phyloP scores from a whole-genome alignment of 2,113 vertebrate species.

The Plecotus auritus region DNA sequence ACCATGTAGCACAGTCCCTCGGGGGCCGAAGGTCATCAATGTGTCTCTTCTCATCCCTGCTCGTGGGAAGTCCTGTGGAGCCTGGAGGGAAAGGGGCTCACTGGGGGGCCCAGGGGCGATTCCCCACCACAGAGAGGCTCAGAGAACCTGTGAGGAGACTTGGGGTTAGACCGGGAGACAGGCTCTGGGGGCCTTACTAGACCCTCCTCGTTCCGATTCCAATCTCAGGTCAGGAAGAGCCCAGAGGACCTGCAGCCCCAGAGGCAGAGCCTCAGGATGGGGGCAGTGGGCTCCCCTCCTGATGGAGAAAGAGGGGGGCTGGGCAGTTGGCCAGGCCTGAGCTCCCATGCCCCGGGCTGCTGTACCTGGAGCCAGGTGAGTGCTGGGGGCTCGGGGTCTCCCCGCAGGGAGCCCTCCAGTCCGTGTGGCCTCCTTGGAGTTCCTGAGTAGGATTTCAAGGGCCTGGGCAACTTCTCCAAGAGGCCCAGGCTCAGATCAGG shows the following conservation, averaged over 20 bases:
- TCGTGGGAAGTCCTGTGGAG: no score
- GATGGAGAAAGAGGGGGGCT: not conserved
- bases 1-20: no score
- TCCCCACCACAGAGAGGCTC: not conserved
- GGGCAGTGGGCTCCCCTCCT: not conserved
- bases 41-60: not conserved
- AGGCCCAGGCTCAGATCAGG: not conserved
- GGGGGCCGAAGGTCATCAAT: accelerated
- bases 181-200: not conserved
- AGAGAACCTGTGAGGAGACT: not conserved
- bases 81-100: not conserved
- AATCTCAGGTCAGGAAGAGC: no score
- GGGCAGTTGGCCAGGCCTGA: no score
- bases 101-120: not conserved
- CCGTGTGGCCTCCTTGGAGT: not conserved
- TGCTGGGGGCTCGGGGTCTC: not conserved
- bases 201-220: not conserved
- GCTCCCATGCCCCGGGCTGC: accelerated
- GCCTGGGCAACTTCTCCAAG: no score
- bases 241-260: not conserved
- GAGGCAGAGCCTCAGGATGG: not conserved
- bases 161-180: no score
- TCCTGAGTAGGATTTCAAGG: not conserved
- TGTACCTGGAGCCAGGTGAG: not conserved
- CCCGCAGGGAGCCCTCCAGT: accelerated